phyloP scores from a whole-genome alignment of 2,113 vertebrate species.

The Daphoenositta chrysoptera region DNA sequence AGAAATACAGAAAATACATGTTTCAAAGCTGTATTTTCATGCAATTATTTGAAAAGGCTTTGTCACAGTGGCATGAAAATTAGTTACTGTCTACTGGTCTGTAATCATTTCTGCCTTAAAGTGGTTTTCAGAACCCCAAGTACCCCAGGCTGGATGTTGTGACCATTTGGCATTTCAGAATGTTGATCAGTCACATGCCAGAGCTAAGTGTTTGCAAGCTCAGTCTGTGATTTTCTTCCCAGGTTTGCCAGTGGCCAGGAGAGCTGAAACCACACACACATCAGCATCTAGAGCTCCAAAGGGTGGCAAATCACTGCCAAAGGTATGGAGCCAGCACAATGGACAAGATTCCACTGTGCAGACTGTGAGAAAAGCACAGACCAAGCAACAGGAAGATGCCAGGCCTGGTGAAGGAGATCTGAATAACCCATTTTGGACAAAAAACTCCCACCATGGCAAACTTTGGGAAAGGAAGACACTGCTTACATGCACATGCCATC shows the following conservation, averaged over 20 bases:
- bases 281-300: background rate
- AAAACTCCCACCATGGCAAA: background rate
- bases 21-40: conserved; percentile 7
- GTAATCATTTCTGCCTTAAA: background rate
- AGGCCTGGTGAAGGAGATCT: background rate
- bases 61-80: background rate
- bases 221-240: background rate
- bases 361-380: background rate
- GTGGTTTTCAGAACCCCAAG: background rate
- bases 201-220: background rate
- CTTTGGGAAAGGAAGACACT: background rate
- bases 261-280: background rate
- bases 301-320: background rate
- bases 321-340: background rate
- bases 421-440: background rate
- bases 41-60: conserved; percentile 48
- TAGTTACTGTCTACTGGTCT: conserved; percentile 1
- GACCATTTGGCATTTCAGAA: background rate
- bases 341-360: background rate
- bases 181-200: background rate
- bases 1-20: background rate
- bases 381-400: background rate
- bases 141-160: background rate
- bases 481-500: background rate
- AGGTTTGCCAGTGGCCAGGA: background rate